Percentiles rank a stretch among this genome's conserved stretches.
phyloP scores from a whole-genome alignment of 1,140 invertebrate genomes.

The Portunus trituberculatus region DNA sequence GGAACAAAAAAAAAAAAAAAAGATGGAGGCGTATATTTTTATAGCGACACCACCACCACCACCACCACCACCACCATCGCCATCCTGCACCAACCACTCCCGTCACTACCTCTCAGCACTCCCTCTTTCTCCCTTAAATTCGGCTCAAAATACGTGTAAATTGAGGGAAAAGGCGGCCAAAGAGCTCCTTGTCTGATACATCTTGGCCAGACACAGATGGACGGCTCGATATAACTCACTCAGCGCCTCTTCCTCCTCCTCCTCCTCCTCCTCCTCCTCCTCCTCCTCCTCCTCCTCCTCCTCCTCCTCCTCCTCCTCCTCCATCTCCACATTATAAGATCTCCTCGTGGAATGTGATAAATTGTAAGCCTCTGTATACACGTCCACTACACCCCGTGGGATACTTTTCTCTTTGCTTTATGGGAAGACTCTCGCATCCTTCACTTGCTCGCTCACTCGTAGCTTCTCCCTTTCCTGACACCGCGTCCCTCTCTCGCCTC shows the following conservation, averaged over 20 bases:
- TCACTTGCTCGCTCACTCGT: neutral
- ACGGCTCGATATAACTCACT: neutral
- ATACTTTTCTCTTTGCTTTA: neutral
- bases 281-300: neutral
- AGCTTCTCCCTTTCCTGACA: neutral
- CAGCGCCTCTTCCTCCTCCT: neutral
- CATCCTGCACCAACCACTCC: neutral
- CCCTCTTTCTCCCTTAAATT: neutral
- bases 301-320: neutral
- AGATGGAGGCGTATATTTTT: neutral
- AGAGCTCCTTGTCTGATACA: neutral
- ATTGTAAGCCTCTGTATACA: neutral
- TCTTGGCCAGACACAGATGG: neutral
- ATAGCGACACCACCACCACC: neutral
- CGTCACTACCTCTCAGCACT: neutral
- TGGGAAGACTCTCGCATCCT: neutral
- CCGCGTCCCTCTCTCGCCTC: neutral
- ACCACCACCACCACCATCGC: neutral
- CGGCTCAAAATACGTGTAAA: neutral
- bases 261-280: neutral
- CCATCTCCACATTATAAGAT: slow-evolving; percentile 2
- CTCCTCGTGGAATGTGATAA: neutral
- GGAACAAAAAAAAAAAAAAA: neutral
- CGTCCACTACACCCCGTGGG: neutral
- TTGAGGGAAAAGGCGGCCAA: neutral